phyloP scores from a whole-genome alignment of 2,888 invertebrate species.

The Tachina grossa region DNA sequence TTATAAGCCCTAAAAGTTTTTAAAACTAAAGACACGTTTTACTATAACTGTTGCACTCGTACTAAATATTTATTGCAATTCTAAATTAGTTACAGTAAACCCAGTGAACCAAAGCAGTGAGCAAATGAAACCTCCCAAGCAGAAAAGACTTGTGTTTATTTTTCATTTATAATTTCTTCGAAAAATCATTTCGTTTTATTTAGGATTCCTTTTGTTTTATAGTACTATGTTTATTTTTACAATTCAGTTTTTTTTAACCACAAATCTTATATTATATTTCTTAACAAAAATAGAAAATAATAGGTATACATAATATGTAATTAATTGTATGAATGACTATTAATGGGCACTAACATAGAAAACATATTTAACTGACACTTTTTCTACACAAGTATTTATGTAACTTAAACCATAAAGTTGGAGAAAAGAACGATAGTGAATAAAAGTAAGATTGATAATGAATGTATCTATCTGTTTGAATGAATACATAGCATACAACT shows the following conservation, averaged over 20 bases:
- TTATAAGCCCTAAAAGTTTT: too few relatives aligned
- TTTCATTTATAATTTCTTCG: slow-evolving; percentile 36
- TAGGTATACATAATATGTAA: not conserved
- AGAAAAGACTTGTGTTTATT: slow-evolving; percentile 3
- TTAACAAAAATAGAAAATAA: slow-evolving; percentile 50
- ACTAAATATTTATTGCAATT: not conserved
- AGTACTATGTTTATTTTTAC: slow-evolving; percentile 28
- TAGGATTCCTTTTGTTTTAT: slow-evolving; percentile 52
- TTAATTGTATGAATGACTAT: slow-evolving; percentile 40
- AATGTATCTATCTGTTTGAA: not conserved
- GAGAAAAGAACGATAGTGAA: not conserved
- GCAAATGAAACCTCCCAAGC: slow-evolving; percentile 26
- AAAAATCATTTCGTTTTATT: slow-evolving; percentile 63
- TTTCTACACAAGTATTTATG: not conserved
- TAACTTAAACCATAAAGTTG: not conserved
- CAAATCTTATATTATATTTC: slow-evolving; percentile 65
- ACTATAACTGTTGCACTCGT: not conserved
- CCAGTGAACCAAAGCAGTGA: slow-evolving; percentile 32
- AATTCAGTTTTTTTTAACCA: slow-evolving; percentile 49
- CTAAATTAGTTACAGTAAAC: not conserved
- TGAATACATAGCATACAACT: not conserved
- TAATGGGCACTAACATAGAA: slow-evolving; percentile 7
- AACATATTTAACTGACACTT: slow-evolving; percentile 4
- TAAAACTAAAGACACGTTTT: too few relatives aligned
- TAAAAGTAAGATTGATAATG: not conserved